Base-by-base conservation (phyloP, 2,797 vertebrate species). In the Delichon dasypus region DNA sequence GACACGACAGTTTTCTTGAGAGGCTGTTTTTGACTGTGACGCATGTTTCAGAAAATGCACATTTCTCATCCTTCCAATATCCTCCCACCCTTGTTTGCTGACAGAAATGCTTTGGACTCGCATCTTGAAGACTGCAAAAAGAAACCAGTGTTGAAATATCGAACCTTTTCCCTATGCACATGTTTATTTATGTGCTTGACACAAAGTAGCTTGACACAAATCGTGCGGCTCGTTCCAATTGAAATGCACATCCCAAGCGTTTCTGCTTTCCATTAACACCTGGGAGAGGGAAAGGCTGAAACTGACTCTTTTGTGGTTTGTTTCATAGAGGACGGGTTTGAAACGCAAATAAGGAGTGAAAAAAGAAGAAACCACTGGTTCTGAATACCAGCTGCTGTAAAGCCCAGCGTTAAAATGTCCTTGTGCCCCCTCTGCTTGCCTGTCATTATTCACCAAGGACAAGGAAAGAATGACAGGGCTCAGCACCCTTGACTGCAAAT, bases 161-260 rank as follows among this genome's bases (percentile, higher is more conserved):
- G 61, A 88, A 92, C 51, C 20, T 40, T 21, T 74, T 84, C 77
- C 71, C 73, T 23, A 4, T 27, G 81, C 66, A 61, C 42, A 45
- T 76, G 54, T 72, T 93, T 91, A 64, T 90, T 89, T 88, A 74
- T 89, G 79, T 70, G 79, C 81, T 87, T 85, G 74, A 89, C 81
- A 85, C 16, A 12, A 60, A 48, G 36, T 57, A 38, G 36, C 76
- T 88, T 67, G 80, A 71, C 61, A 90, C 81, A 90, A 88, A 78
- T n/a, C 6, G 3, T 51, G 62, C 30, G 17, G 34, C 81, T 89
- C 8, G n/a, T 78, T 87, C 51, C 71, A 36, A 32, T 17, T 65
- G 93, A 68, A 92, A 75, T 36, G 47, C 40, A 65, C 38, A 54
- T 75, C 78, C 78, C 64, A n/a, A 75, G 58, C 21, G 71, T 47